phyloP scores from a whole-genome alignment of 2,888 invertebrate genomes.

The Ormyrus nitidulus region DNA sequence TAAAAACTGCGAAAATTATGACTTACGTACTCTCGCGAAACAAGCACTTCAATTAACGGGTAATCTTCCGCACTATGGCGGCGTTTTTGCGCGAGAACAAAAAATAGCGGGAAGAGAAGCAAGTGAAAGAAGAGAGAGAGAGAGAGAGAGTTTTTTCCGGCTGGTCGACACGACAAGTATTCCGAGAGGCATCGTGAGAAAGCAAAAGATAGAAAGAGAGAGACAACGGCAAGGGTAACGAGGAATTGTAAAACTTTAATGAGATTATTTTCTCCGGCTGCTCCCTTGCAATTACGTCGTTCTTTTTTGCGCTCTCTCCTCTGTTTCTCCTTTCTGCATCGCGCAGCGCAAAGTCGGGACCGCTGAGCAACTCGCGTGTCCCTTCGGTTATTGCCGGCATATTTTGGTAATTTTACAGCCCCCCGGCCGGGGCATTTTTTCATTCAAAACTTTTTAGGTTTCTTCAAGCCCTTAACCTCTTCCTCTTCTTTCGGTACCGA shows the following conservation, averaged over 20 bases:
- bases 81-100: constrained; percentile 54
- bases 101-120: not conserved
- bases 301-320: constrained; percentile 4
- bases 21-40: constrained; percentile 26
- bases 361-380: not conserved
- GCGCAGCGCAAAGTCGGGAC: not conserved
- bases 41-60: constrained; percentile 47
- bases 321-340: not conserved
- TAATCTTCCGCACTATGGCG: constrained; percentile 41
- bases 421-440: too few species aligned
- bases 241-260: constrained; percentile 57
- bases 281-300: constrained; percentile 47
- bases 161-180: constrained; percentile 54
- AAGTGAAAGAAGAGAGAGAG: constrained; percentile 37
- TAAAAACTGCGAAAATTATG: constrained; percentile 27
- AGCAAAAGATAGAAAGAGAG: constrained; percentile 6
- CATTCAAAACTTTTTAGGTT: too few species aligned
- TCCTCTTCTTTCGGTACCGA: not conserved
- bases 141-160: constrained; percentile 54
- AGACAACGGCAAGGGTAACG: constrained; percentile 30
- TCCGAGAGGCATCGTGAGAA: constrained; percentile 46
- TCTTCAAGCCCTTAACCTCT: not conserved
- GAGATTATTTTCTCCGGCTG: constrained; percentile 58
- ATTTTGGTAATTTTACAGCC: too few species aligned
- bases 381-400: too few species aligned